Conservation (phyloP, 2,113 vertebrate genomes). For the Anoura caudifer region DNA sequence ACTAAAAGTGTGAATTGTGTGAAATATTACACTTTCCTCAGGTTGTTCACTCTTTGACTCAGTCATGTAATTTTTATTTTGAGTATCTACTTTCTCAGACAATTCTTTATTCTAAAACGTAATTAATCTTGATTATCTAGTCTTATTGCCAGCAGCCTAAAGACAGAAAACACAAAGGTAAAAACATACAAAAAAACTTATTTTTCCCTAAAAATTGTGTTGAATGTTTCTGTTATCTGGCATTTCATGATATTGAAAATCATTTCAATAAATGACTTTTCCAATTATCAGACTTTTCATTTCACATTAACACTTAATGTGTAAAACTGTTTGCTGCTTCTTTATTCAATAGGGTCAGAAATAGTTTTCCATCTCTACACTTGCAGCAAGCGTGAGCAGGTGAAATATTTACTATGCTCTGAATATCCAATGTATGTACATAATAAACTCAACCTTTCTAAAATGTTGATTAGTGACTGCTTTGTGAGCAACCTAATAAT, state of each 20-base stretch:
- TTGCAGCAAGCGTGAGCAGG: not conserved
- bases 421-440: not conserved
- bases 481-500: not conserved
- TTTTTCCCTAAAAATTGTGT: not conserved
- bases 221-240: not conserved
- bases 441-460: not conserved
- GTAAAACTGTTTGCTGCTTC: constrained; percentile 25
- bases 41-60: not conserved
- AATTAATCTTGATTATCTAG: not conserved
- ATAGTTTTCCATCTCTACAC: not conserved
- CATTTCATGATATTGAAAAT: not conserved
- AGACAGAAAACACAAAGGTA: not conserved
- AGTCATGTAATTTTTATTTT: not conserved
- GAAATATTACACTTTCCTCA: not conserved
- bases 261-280: constrained; percentile 22
- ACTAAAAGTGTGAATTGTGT: not conserved
- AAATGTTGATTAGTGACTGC: not conserved
- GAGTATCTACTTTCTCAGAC: not conserved
- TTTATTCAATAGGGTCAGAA: not conserved
- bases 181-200: not conserved
- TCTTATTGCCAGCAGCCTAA: not conserved
- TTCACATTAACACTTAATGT: constrained; percentile 32
- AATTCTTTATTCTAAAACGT: not conserved
- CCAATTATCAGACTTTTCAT: not conserved
- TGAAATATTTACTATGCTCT: not conserved